Evolutionary conservation across 1,140 invertebrate species (phyloP), one percentile per base, ranked within the genome.

Genomic region (Gryllus bimaculatus): DNA sequence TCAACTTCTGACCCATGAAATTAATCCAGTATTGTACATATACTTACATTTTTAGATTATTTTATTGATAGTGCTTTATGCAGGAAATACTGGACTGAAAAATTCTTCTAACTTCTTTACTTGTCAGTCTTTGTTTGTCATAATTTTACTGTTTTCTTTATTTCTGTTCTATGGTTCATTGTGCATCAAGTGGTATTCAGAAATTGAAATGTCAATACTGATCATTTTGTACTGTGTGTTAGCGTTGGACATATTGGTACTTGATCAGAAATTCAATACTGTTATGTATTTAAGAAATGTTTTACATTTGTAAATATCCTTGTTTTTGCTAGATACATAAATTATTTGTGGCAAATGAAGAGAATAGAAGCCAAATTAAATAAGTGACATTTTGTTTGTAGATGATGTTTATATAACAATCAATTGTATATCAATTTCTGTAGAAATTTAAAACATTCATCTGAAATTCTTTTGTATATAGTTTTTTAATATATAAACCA

Each of bases 361-460:
- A 66, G 54, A 66, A 18, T 66, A 66, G 54, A 66, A 66, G 54
- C 54, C 54, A 66, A 66, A 66, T 66, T 66, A 66, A 10, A 66
- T 66, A 13, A 66, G 54, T 66, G 54, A 66, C 54, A 66, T 66
- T 66, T 66, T 66, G 18, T 66, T 66, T 66, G 54, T 66, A 66
- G 54, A 66, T 66, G 54, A 66, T 66, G 54, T 66, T 66, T 66
- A 66, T 66, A 66, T 66, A 66, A 66, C 54, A 66, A 66, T 66
- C 54, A 66, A 66, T 66, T 66, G 54, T 66, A 66, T 66, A 66
- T 66, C 10, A 66, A 66, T 66, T 66, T 66, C 54, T 66, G 54
- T 66, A 66, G 54, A 66, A 66, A 66, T 66, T 66, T 66, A 66
- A 66, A 66, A 66, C 54, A 66, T 66, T 66, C 54, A 66, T 66